Evolutionary conservation across 37 sponge, comb jelly and placozoan genomes (phyloP).

Genomic region (Amphimedon queenslandica): DNA sequence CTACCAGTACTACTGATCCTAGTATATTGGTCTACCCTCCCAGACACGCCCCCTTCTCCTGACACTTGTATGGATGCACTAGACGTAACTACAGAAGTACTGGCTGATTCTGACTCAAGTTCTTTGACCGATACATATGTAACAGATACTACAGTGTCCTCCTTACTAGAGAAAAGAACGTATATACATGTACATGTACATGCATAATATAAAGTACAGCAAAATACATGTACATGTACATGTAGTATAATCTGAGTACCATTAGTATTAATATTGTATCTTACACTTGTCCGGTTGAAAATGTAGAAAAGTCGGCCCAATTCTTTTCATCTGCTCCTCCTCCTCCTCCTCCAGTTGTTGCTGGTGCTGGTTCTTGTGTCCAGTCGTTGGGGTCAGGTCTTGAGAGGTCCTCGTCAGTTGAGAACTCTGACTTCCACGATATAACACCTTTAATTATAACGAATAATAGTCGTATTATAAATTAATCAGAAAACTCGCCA

Average conservation of each 20-base stretch:
- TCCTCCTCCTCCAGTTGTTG: background rate
- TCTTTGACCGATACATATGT: slow-evolving; percentile 6
- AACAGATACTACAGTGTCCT: background rate
- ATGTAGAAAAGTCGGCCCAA: slow-evolving; percentile 45
- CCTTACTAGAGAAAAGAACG: background rate
- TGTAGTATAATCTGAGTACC: background rate
- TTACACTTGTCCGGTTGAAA: background rate
- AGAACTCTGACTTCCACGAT: slow-evolving; percentile 26
- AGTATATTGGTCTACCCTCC: too few relatives aligned
- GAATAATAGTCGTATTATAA: too few relatives aligned
- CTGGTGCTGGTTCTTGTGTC: background rate
- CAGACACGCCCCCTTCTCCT: too few relatives aligned
- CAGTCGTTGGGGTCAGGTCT: background rate
- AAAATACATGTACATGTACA: background rate
- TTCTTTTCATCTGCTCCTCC: too few relatives aligned
- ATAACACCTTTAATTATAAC: slow-evolving; percentile 1
- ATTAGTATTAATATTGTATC: background rate
- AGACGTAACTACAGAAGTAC: background rate
- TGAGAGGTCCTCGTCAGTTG: slow-evolving; percentile 29
- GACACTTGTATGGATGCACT: too few relatives aligned
- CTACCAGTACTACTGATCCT: too few relatives aligned
- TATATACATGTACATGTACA: background rate
- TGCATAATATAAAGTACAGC: background rate
- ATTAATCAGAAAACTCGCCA: too few relatives aligned
- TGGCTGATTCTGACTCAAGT: background rate